These are phyloP conservation scores for Tetranychus piercei DNA, from an alignment of 2,888 invertebrate species.

Conservation along the genomic window DNA sequence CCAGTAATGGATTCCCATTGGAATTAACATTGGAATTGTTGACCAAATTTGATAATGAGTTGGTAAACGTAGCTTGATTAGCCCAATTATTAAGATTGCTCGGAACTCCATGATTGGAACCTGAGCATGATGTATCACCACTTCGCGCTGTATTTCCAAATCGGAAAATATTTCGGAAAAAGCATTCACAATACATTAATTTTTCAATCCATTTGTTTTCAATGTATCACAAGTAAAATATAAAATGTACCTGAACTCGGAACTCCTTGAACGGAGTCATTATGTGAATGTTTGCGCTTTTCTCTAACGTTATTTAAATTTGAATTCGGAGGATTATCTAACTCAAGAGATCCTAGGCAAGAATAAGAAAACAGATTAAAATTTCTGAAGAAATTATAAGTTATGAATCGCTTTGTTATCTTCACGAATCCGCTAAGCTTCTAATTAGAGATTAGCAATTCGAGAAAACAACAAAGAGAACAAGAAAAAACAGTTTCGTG, in stretches of 20 bases:
- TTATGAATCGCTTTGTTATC: neutral
- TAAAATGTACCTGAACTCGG: neutral
- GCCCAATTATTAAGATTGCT: conserved; percentile 10
- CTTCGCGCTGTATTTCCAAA: neutral
- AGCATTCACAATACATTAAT: neutral
- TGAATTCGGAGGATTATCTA: conserved; percentile 44
- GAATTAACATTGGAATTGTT: conserved; percentile 26
- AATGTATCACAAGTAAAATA: too few species aligned
- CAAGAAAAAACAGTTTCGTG: too few species aligned
- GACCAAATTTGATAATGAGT: conserved; percentile 8
- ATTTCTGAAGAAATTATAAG: neutral
- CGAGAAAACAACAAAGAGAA: too few species aligned
- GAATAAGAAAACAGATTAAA: neutral
- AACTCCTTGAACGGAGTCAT: neutral
- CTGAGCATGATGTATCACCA: conserved; percentile 5
- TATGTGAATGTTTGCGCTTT: conserved; percentile 16
- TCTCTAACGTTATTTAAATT: conserved; percentile 18
- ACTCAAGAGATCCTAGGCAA: conserved; percentile 55
- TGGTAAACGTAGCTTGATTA: neutral
- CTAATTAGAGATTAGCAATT: too few species aligned
- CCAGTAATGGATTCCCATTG: conserved; percentile 7
- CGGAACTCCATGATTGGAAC: conserved; percentile 8
- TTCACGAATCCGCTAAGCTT: too few species aligned
- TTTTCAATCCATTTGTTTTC: too few species aligned
- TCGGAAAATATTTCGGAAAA: neutral